phyloP scores from a whole-genome alignment of 2,888 invertebrate species.

The Lymantria monacha region DNA sequence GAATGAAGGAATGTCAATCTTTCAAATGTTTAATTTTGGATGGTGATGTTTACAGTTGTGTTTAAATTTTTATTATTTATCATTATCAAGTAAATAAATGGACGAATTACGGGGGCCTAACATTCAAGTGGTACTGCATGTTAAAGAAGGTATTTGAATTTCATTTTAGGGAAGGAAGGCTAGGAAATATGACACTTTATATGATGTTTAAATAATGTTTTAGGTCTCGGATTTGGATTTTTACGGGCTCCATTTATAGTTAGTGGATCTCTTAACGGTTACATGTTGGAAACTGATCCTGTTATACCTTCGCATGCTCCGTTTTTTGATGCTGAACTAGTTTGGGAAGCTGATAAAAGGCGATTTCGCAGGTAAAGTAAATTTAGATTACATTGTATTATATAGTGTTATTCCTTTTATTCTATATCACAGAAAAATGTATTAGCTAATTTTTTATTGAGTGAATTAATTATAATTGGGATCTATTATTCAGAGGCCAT shows the following conservation, averaged over 20 bases:
- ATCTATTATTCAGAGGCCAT: too few species aligned
- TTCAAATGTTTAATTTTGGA: conserved; percentile 44
- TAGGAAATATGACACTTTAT: neutral
- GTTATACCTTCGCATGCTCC: conserved; percentile 82
- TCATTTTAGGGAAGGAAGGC: neutral
- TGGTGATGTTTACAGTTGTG: conserved; percentile 56
- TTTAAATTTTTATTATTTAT: conserved; percentile 47
- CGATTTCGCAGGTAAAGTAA: conserved; percentile 83
- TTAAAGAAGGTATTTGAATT: conserved; percentile 82
- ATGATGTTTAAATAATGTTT: conserved; percentile 1
- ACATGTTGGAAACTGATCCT: conserved; percentile 86
- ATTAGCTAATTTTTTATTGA: too few species aligned
- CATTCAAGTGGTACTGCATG: conserved; percentile 85
- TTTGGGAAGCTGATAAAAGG: conserved; percentile 90
- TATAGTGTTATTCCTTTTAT: too few species aligned
- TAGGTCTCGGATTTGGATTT: conserved; percentile 83
- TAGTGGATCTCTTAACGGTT: conserved; percentile 84
- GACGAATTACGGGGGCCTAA: conserved; percentile 84
- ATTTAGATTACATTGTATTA: neutral
- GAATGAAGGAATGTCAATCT: neutral
- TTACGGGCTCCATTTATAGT: conserved; percentile 79
- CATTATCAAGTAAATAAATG: conserved; percentile 63
- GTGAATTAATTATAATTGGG: too few species aligned
- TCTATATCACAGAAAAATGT: too few species aligned
- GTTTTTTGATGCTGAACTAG: conserved; percentile 87